phyloP scores from a whole-genome alignment of 2,888 invertebrate species.

The Epinotia brunnichana region DNA sequence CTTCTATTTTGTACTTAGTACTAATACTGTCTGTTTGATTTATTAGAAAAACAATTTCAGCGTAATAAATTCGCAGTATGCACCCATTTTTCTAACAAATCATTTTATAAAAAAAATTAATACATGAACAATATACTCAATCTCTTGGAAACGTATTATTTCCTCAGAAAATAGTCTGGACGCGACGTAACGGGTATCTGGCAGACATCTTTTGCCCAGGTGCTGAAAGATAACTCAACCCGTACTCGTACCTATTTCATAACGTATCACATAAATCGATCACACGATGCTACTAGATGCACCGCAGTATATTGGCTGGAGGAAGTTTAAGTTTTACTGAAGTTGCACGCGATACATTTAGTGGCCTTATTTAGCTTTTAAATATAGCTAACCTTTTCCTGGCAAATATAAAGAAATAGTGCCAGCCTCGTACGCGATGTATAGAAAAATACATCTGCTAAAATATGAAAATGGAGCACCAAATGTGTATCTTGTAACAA shows the following conservation, averaged over 20 bases:
- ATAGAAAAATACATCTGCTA: too few relatives aligned
- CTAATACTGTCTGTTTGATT: too few relatives aligned
- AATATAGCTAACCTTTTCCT: background rate
- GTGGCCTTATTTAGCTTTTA: constrained; percentile 4
- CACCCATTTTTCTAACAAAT: background rate
- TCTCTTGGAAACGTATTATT: constrained; percentile 11
- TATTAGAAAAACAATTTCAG: too few relatives aligned
- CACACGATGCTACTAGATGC: constrained; percentile 19
- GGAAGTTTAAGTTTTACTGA: constrained; percentile 34
- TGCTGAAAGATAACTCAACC: constrained; percentile 21
- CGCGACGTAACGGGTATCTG: background rate
- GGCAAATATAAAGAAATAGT: too few relatives aligned
- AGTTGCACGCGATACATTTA: constrained; percentile 12
- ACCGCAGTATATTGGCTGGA: constrained; percentile 25
- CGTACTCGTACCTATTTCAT: constrained; percentile 30
- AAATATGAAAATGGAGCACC: too few relatives aligned
- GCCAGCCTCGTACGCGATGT: too few relatives aligned
- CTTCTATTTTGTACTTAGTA: too few relatives aligned
- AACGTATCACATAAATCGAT: constrained; percentile 38
- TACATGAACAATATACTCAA: background rate
- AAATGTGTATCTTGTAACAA: too few relatives aligned
- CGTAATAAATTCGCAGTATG: too few relatives aligned
- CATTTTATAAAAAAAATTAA: background rate
- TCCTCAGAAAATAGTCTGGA: constrained; percentile 22
- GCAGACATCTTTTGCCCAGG: constrained; percentile 17